Evolutionary conservation across 2,797 vertebrate genomes (phyloP), one percentile per base, ranked within the genome.

Genomic region (Falco berigora): DNA sequence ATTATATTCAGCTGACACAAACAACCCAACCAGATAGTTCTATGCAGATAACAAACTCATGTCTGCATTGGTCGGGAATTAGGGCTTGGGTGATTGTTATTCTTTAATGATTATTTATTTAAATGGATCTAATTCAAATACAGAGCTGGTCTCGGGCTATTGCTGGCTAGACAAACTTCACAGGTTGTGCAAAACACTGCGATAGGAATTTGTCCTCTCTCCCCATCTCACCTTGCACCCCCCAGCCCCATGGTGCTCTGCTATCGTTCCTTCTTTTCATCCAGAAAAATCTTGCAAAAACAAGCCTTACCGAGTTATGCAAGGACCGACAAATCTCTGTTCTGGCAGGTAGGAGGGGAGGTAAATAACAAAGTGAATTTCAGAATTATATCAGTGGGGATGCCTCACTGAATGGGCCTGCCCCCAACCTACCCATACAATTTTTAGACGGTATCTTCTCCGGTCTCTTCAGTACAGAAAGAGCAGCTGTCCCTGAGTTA

Each of bases 1-100:
- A 93, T 92, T 95, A 94, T 94, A 74, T 92, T 91, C 92, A 94
- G 83, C 93, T 96, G 95, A 96, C 94, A 96, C 83, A 96, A 96
- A 96, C 94, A 96, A 93, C 86, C 46, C 86, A 74, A 88, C 83
- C 80, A 93, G 96, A 89, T 96, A 94, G 92, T 77, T 95, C 80
- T 96, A 64, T 61, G 64, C 13, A 95, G 95, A 95, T 96, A 94
- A 93, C 75, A 69, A 80, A 93, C 52, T 73, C 21, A 79, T 90
- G 92, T 86, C 84, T 95, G 46, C 87, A 80, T 62, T 80, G 53
- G 80, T 89, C 1, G 24, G 87, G 62, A 83, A 92, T 71, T 56
- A 52, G 74, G 64, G 49, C 75, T 91, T 81, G 83, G 68, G 49
- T 62, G 81, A 92, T 72, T 89, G 77, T 34, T 95, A 28, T 72